Evolutionary conservation across 1,140 invertebrate species (phyloP), one percentile per base, ranked within the genome.

Genomic region (Chironomus tepperi): DNA sequence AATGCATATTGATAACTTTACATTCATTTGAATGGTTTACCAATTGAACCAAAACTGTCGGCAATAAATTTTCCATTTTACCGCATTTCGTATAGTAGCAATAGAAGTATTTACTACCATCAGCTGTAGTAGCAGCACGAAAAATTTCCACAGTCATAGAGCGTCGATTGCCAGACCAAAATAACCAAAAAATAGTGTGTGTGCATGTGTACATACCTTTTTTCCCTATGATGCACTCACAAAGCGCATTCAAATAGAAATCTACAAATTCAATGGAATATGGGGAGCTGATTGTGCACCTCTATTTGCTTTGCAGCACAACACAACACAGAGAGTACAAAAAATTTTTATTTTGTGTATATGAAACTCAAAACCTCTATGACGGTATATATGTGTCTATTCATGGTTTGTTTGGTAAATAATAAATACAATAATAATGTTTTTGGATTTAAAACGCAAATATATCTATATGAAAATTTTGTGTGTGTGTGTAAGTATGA

Each of bases 381-480:
- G 47, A 57, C n/a, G 47, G 47, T 57, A n/a, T 15, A 57, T 57
- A n/a, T 57, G 47, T 57, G 12, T 57, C 47, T 57, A 57, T 57
- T 57, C n/a, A 57, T 57, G 47, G 47, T n/a, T 57, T 57, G 47
- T 57, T 57, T 57, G 47, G 47, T 57, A 57, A 57, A 57, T 57
- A 57, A 57, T 57, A 57, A 57, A 57, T 57, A 57, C 47, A 57
- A 57, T 57, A 57, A 57, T 57, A 57, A 57, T 57, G 47, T 57
- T 57, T 57, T 57, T 57, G 12, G 47, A 57, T 34, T 34, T 34
- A 34, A 34, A 57, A 57, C 47, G 12, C 47, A 57, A 57, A 57
- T 34, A 34, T 34, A 34, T 34, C 5, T 34, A 1, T 34, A 5
- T 34, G 5, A 2, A 5, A 34, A 34, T 2, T 2, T 34, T 34